Conservation (phyloP, 92 coral and sea anemone species). For the Pocillopora grandis region DNA sequence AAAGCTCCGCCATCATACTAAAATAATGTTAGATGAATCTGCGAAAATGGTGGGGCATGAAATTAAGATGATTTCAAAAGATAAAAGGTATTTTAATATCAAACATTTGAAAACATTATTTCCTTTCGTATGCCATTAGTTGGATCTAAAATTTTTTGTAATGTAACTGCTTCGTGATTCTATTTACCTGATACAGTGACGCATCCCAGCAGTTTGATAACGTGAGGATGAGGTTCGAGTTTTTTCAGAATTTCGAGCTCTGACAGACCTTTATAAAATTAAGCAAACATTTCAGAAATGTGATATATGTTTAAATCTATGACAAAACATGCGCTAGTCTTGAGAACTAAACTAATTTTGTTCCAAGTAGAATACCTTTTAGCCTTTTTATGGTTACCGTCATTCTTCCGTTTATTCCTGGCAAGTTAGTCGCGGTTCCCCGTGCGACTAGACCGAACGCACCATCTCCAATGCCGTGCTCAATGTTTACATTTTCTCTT, state of each 20-base stretch:
- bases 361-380: neutral
- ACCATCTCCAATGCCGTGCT: slow-evolving; percentile 16
- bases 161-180: slow-evolving; percentile 21
- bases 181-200: slow-evolving; percentile 31
- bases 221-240: no score
- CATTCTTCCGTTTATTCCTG: neutral
- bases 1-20: no score
- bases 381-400: slow-evolving; percentile 7
- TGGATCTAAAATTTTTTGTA: neutral
- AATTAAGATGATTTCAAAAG: no score
- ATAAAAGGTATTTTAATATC: no score
- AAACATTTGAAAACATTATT: slow-evolving; percentile 38
- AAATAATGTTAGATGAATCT: no score
- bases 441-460: slow-evolving; percentile 15
- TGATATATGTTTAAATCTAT: neutral
- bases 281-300: no score
- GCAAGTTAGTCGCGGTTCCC: neutral
- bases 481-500: slow-evolving; percentile 5
- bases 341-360: no score
- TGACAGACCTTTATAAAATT: no score
- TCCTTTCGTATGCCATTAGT: slow-evolving; percentile 63
- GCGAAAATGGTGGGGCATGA: no score
- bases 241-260: no score
- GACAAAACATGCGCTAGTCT: no score
- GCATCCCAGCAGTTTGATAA: no score